phyloP scores from a whole-genome alignment of 2,888 invertebrate species.

The Reticulitermes lucifugus region DNA sequence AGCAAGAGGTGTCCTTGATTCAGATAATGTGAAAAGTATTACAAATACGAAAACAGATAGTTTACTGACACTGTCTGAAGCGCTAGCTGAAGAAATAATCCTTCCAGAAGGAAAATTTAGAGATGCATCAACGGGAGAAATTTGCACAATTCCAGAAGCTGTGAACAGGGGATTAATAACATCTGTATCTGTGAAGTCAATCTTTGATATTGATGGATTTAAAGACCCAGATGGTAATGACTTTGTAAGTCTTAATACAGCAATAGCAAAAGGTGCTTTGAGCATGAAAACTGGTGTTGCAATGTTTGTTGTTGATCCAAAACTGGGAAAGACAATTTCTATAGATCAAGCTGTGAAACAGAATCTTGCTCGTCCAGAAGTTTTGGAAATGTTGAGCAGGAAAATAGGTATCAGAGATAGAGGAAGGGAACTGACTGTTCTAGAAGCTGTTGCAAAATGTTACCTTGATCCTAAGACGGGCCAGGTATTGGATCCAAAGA shows the following conservation, averaged over 20 bases:
- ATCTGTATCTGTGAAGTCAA: conserved; percentile 86
- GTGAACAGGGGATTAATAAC: conserved; percentile 90
- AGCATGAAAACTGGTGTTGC: conserved; percentile 79
- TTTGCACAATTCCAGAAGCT: conserved; percentile 85
- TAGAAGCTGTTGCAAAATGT: conserved; percentile 89
- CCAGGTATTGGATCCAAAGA: conserved; percentile 81
- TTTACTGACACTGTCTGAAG: conserved; percentile 86
- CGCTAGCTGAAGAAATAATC: conserved; percentile 84
- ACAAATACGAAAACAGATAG: conserved; percentile 84
- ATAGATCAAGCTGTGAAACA: conserved; percentile 84
- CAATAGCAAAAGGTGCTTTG: conserved; percentile 80
- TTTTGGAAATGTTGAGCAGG: conserved; percentile 85
- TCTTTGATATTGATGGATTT: conserved; percentile 93
- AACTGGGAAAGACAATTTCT: conserved; percentile 79
- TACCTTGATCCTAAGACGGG: conserved; percentile 91
- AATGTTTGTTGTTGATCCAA: conserved; percentile 74
- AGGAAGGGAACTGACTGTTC: conserved; percentile 81
- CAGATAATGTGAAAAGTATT: conserved; percentile 85
- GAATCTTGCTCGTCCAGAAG: conserved; percentile 84
- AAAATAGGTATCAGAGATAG: conserved; percentile 84
- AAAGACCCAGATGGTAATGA: conserved; percentile 84
- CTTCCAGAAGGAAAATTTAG: conserved; percentile 79
- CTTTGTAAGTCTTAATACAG: conserved; percentile 86
- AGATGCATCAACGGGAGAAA: conserved; percentile 79
- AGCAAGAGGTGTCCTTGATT: conserved; percentile 87